Base-by-base conservation (phyloP, 1,140 invertebrate species). In the Drosophila willistoni region DNA sequence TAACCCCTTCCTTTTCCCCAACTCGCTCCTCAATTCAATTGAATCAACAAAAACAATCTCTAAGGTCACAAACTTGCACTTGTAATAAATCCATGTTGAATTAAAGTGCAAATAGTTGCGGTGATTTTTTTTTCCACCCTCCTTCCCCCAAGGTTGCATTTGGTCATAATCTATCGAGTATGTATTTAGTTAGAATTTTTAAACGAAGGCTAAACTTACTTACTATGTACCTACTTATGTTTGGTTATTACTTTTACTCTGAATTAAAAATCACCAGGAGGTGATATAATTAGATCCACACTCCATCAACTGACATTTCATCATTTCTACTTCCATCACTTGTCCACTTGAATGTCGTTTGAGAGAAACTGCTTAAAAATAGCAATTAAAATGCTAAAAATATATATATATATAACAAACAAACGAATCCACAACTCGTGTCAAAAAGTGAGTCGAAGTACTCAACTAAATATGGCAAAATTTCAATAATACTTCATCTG, bases 301-400 rank as follows among this genome's bases (percentile, higher is more conserved):
- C 36, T 42, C 33, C 29, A 13, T 44, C 25, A 54, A 12, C 47
- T 29, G 22, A 42, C 51, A 22, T 56, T 39, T 17, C 10, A 47
- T 47, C 73, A 36, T 39, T 39, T 17, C 14, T 17, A 60, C 36
- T 60, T 14, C 36, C 33, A 47, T 22, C 33, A 54, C 17, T 9
- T n/a, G 25, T 14, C 29, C 66, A 67, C 69, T 77, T 42, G 64
- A 68, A 33, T 61, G 44, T 47, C 19, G 44, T 29, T 29, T n/a
- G 66, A 64, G 77, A 67, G 81, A 72, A 67, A 73, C 71, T 70
- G 57, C 67, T 78, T 66, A 60, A 79, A 85, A 86, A 85, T 81
- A 85, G 78, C 82, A 85, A 81, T 85, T 86, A 86, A 67, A 67
- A 51, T 64, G 62, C 82, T 81, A 85, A 78, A 79, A 81, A 85